Evolutionary conservation across 2,888 invertebrate species (phyloP), one percentile per base, ranked within the genome.

Genomic region (Branchipolynoe longqiensis): DNA sequence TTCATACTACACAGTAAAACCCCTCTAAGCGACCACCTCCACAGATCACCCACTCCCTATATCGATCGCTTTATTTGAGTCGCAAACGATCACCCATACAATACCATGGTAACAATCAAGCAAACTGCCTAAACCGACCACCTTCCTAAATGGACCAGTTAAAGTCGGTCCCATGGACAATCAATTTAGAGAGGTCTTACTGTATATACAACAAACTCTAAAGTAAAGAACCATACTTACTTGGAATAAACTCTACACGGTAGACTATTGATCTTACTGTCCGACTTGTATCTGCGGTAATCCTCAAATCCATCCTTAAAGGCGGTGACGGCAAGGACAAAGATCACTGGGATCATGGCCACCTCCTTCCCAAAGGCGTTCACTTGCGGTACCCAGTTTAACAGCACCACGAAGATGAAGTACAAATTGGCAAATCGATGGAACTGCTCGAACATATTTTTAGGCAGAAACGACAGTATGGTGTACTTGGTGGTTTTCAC

Each of bases 371-470:
- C 98, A 94, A 98, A 98, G 2, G 98, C 98, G 94, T 97, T 90
- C 22, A 93, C 91, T 54, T 96, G 96, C 1, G 98, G 98, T 93
- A 98, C 96, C 98, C 98, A 98, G 95, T 99, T 99, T 89, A 99
- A 95, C 90, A 98, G 95, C 91, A 98, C 98, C 93, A 99, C 98
- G 93, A 98, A 97, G 92, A 99, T 96, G 94, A 99, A 99, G 95
- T 99, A 99, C 92, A 99, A 95, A 95, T 99, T 99, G 88, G 99
- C 99, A 92, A 98, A 97, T 88, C 99, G 96, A 94, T 98, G 98
- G 94, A 99, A 98, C 95, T 99, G 99, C 95, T 99, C 98, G 94
- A 98, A 96, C 87, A 99, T 95, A 94, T 99, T 99, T 94, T 98
- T 97, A 86, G 99, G 98, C 92, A 99, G 94, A 94, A 99, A 99